These are phyloP conservation scores for Coenonympha glycerion DNA, from an alignment of 2,888 invertebrate genomes.

Conservation along the genomic window DNA sequence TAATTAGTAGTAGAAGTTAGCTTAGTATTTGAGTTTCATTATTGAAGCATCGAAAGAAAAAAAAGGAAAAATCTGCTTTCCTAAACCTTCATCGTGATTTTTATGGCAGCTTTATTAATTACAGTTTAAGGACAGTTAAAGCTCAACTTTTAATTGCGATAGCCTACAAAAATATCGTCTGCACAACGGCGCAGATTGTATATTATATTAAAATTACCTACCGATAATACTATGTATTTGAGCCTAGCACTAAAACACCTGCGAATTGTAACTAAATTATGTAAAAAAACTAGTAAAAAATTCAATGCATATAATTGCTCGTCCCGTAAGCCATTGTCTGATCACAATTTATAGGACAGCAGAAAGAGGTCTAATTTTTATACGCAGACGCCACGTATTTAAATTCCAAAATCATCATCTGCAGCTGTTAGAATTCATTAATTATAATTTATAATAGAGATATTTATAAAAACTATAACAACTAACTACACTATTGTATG, in stretches of 20 bases:
- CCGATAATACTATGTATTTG: conserved; percentile 2
- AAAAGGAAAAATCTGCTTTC: no score
- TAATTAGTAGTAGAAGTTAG: no score
- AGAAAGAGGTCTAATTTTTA: conserved; percentile 23
- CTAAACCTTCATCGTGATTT: no score
- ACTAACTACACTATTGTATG: no score
- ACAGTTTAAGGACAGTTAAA: no score
- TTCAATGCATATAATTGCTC: conserved; percentile 54
- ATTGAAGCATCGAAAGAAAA: no score
- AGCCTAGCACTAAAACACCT: conserved; percentile 25
- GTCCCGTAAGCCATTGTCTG: conserved; percentile 50
- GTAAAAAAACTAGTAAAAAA: conserved; percentile 54
- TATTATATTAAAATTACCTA: no score
- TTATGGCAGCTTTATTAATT: no score
- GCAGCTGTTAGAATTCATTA: conserved; percentile 51
- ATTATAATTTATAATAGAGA: conserved; percentile 47
- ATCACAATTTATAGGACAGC: conserved; percentile 49
- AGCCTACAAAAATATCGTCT: no score
- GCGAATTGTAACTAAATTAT: conserved; percentile 25
- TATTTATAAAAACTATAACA: conserved; percentile 59
- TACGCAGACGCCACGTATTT: conserved; percentile 43
- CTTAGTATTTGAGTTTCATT: no score
- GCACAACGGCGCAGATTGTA: no score
- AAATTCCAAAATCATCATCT: conserved; percentile 46
- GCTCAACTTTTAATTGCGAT: no score